These are phyloP conservation scores for Vicugna pacos DNA, from an alignment of 2,113 vertebrate species.

Conservation along the genomic window DNA sequence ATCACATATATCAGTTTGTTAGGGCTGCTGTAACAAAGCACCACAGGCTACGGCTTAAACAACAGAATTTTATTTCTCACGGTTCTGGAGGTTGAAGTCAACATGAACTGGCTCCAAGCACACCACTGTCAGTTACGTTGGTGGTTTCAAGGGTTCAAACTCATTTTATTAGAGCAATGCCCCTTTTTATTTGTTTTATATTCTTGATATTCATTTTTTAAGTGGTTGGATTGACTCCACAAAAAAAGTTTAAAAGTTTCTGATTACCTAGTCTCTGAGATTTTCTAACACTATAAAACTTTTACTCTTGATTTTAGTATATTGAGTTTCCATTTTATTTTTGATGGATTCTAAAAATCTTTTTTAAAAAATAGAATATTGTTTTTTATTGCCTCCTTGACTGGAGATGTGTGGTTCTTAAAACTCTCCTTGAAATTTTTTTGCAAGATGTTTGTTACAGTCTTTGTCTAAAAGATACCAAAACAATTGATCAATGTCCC, in stretches of 20 bases:
- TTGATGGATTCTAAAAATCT: not conserved
- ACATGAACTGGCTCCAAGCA: not conserved
- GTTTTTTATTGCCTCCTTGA: not conserved
- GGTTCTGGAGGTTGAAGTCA: not conserved
- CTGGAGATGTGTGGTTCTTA: not conserved
- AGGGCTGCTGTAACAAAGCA: not conserved
- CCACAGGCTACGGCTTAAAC: not conserved
- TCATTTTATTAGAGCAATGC: not conserved
- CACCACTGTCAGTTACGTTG: not conserved
- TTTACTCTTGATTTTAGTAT: not conserved
- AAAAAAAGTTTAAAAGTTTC: not conserved
- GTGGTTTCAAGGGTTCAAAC: not conserved
- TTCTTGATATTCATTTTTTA: not conserved
- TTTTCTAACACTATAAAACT: not conserved
- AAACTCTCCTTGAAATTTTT: not conserved
- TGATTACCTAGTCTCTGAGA: not conserved
- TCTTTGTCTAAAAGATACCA: not conserved
- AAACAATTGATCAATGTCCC: not conserved
- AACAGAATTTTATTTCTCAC: not conserved
- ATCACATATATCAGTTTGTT: not conserved
- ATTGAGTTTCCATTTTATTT: slow-evolving; percentile 3
- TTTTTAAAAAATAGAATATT: not conserved
- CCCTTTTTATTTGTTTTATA: slow-evolving; percentile 17
- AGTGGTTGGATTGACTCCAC: not conserved
- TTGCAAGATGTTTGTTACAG: not conserved